phyloP scores from a whole-genome alignment of 2,888 invertebrate genomes.

The Nomada fabriciana region DNA sequence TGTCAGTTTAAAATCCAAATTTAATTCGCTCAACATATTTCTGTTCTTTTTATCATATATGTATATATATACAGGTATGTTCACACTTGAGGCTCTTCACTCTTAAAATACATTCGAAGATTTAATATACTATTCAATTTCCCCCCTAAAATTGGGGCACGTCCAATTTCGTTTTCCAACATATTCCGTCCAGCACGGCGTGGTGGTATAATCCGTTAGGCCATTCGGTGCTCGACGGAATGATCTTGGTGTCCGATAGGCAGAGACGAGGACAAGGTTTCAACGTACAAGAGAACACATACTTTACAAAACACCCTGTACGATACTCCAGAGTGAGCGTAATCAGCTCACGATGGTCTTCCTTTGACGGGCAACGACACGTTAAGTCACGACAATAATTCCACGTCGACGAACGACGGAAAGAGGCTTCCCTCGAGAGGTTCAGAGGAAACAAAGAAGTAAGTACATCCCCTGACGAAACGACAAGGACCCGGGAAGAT shows the following conservation, averaged over 20 bases:
- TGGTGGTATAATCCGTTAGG: no score
- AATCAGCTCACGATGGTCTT: neutral
- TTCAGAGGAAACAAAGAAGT: neutral
- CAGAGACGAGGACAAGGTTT: neutral
- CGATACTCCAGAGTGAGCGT: neutral
- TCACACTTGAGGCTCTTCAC: neutral
- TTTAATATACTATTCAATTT: neutral
- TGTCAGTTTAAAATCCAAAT: slow-evolving; percentile 1
- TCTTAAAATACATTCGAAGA: neutral
- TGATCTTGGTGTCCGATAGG: neutral
- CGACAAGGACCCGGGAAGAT: slow-evolving; percentile 1
- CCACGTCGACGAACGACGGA: neutral
- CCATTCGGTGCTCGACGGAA: neutral
- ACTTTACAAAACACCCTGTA: slow-evolving; percentile 40
- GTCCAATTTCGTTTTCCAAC: neutral
- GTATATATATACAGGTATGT: neutral
- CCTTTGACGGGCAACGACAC: neutral
- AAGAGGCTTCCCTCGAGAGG: neutral
- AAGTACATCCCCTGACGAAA: slow-evolving; percentile 23
- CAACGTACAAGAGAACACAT: neutral
- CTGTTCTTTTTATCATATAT: neutral
- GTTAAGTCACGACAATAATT: neutral
- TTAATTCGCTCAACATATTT: neutral
- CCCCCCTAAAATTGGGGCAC: no score
- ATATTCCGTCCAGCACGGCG: neutral